Conservation (phyloP, 1,140 invertebrate species). For the Schlechtendalia chinensis region DNA sequence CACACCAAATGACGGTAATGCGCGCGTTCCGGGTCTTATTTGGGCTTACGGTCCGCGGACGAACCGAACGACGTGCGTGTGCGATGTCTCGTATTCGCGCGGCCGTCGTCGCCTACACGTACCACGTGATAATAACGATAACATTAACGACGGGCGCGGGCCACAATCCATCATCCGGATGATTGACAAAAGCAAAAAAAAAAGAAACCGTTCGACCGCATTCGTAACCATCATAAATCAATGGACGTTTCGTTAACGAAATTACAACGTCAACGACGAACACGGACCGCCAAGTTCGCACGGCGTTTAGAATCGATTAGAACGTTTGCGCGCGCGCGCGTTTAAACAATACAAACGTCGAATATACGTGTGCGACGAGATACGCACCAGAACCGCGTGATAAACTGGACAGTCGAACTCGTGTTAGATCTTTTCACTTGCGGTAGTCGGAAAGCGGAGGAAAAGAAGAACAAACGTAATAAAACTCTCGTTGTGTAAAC, state of each 20-base stretch:
- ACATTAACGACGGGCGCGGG: neutral
- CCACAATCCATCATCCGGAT: constrained; percentile 18
- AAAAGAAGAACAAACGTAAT: too few relatives aligned
- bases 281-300: neutral
- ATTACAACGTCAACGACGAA: constrained; percentile 11
- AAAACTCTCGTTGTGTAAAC: too few relatives aligned
- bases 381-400: too few relatives aligned
- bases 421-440: too few relatives aligned
- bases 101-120: neutral
- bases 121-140: neutral
- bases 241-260: constrained; percentile 16
- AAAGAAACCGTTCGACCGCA: neutral
- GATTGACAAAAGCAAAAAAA: constrained; percentile 20
- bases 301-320: constrained; percentile 12
- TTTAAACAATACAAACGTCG: too few relatives aligned
- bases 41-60: too few relatives aligned
- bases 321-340: too few relatives aligned
- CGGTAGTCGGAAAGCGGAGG: too few relatives aligned
- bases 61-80: neutral
- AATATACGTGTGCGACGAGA: too few relatives aligned
- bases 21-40: too few relatives aligned
- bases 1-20: too few relatives aligned
- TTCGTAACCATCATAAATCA: constrained; percentile 35
- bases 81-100: neutral
- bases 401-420: too few relatives aligned